Evolutionary conservation across 2,113 vertebrate species (phyloP).

Genomic region (Phainopepla nitens): DNA sequence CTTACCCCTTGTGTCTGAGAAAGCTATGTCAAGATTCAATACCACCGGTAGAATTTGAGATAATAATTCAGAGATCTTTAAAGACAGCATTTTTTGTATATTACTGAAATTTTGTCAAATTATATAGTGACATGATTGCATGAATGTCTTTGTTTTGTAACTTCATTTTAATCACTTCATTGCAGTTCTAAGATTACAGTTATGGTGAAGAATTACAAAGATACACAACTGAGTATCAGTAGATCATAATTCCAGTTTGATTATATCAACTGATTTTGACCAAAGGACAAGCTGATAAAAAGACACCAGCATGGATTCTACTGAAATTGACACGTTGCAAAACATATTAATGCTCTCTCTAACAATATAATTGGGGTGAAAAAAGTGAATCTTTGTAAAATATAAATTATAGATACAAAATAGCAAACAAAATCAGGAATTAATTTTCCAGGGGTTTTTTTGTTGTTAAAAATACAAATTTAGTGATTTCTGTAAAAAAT

Average conservation of each 20-base stretch:
- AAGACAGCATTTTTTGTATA: not conserved
- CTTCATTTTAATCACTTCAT: not conserved
- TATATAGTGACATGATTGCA: not conserved
- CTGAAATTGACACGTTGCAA: not conserved
- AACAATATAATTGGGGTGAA: not conserved
- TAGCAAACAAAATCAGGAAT: not conserved
- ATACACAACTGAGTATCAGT: not conserved
- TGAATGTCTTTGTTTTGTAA: not conserved
- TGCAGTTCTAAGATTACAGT: not conserved
- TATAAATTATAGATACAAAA: not conserved
- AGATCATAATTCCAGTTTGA: not conserved
- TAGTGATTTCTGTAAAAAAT: accelerated
- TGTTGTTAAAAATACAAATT: not conserved
- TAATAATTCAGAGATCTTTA: not conserved
- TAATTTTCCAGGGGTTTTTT: accelerated
- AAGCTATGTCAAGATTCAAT: not conserved
- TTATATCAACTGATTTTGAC: not conserved
- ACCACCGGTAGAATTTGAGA: not conserved
- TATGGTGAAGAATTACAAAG: not conserved
- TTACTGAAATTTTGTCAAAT: not conserved
- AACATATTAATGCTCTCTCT: not conserved
- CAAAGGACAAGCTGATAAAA: not conserved
- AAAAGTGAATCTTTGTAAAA: not conserved
- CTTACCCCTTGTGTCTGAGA: not conserved
- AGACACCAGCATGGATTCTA: not conserved